Evolutionary conservation across 2,888 invertebrate genomes (phyloP).

Genomic region (Myathropa florea): DNA sequence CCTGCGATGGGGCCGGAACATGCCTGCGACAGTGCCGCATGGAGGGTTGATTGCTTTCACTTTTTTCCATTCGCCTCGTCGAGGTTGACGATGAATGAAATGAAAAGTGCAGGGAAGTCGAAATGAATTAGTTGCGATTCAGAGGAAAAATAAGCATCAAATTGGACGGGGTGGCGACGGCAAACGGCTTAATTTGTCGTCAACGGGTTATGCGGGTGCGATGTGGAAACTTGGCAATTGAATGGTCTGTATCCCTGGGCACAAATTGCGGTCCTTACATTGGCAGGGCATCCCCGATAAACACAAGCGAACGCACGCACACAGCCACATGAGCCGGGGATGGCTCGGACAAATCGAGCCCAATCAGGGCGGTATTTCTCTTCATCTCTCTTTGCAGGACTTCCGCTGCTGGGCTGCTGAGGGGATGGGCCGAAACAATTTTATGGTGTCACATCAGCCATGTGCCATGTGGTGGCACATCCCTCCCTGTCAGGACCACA

Average conservation of each 20-base stretch:
- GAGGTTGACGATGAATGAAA: background rate
- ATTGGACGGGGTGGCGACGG: background rate
- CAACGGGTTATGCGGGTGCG: background rate
- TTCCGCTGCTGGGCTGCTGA: background rate
- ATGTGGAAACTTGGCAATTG: background rate
- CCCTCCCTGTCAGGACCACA: constrained; percentile 39
- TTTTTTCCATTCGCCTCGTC: background rate
- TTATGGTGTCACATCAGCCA: constrained; percentile 48
- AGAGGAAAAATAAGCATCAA: background rate
- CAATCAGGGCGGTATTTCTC: constrained; percentile 20
- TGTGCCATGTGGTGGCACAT: constrained; percentile 38
- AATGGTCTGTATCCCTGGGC: background rate
- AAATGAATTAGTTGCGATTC: constrained; percentile 33
- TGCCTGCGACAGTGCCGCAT: constrained; percentile 5
- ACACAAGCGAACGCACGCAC: background rate
- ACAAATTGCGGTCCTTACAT: background rate
- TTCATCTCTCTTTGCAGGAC: background rate
- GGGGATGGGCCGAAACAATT: constrained; percentile 17
- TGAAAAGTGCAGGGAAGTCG: constrained; percentile 34
- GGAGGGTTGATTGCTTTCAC: constrained; percentile 31
- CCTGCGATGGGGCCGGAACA: constrained; percentile 27
- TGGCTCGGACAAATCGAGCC: constrained; percentile 14
- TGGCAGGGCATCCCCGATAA: background rate
- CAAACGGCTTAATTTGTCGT: constrained; percentile 23
- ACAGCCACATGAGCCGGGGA: background rate